These are phyloP conservation scores for Cryptocephalus moraei DNA, from an alignment of 2,888 invertebrate species.

Conservation along the genomic window DNA sequence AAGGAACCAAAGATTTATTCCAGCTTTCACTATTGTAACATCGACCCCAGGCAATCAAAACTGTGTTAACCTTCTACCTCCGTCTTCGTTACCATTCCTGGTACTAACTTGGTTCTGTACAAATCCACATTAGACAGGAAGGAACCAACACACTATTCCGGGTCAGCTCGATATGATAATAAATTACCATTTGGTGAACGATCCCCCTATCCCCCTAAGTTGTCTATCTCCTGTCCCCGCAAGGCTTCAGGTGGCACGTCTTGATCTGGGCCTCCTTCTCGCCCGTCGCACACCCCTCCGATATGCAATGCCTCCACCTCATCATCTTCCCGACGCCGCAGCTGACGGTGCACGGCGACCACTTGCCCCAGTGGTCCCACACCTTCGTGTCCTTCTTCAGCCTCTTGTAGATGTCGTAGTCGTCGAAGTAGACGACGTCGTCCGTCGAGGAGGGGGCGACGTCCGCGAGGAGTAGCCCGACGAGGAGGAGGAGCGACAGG, in stretches of 20 bases:
- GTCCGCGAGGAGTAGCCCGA: conserved; percentile 1
- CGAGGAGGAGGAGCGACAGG: too few species aligned
- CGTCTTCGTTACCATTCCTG: too few species aligned
- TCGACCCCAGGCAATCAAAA: too few species aligned
- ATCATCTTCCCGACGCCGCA: conserved; percentile 40
- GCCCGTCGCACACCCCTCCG: conserved; percentile 37
- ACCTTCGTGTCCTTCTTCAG: conserved; percentile 27
- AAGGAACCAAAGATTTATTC: too few species aligned
- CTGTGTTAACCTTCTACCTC: too few species aligned
- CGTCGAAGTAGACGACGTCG: conserved; percentile 12
- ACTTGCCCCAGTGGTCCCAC: conserved; percentile 42
- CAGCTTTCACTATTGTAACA: too few species aligned
- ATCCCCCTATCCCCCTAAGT: too few species aligned
- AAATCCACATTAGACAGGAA: too few species aligned
- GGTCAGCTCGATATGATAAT: too few species aligned
- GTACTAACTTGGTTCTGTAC: too few species aligned
- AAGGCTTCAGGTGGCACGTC: conserved; percentile 38
- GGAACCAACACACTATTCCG: too few species aligned
- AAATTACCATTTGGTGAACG: too few species aligned
- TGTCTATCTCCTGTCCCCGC: conserved; percentile 13
- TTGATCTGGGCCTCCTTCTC: conserved; percentile 44
- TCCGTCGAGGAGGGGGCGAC: conserved; percentile 1
- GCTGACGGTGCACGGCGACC: conserved; percentile 40
- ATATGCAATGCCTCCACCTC: conserved; percentile 41
- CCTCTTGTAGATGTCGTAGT: conserved; percentile 6